Base-by-base conservation (phyloP, 1,140 invertebrate genomes). In the Psix sp. region DNA sequence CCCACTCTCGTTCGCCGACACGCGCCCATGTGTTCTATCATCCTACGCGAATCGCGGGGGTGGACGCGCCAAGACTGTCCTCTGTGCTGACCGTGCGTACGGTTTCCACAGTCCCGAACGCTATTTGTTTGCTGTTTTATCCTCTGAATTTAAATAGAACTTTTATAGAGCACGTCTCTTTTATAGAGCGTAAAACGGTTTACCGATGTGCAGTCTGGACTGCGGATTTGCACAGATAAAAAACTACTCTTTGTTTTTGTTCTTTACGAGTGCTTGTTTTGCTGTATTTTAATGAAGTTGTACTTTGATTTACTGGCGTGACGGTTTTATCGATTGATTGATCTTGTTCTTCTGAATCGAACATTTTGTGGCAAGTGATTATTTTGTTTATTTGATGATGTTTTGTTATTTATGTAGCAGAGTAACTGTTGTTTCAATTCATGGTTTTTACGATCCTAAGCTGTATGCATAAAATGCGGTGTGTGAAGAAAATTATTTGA, bases 11-110 rank as follows among this genome's bases (percentile, higher is more conserved):
- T 54, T 67, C 67, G 74, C 62, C 76, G 75, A 81, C 78, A 79
- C 79, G 78, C 72, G 79, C 42, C 70, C 72, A 67, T 75, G 77
- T 68, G 62, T 74, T 45, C 38, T 66, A 39, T 75, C 74, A 54
- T 77, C 74, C 79, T 65, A 80, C 79, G 74, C 67, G 26, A 5
- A 13, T 45, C 62, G 63, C 63, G 70, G 71, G 68, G 79, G 71
- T 74, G 77, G 70, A 46, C 38, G 33, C 18, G 13, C 31, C 36
- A 35, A 40, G 48, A 31, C 21, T n/a, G n/a, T n/a, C n/a, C n/a
- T n/a, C n/a, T n/a, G n/a, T n/a, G n/a, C n/a, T n/a, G n/a, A 24
- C 21, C 21, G 21, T 7, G 21, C 21, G 21, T n/a, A n/a, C n/a
- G n/a, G n/a, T n/a, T n/a, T n/a, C n/a, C n/a, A n/a, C n/a, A n/a